phyloP scores from a whole-genome alignment of 2,888 invertebrate genomes.

The Gonocerus acuteangulatus region DNA sequence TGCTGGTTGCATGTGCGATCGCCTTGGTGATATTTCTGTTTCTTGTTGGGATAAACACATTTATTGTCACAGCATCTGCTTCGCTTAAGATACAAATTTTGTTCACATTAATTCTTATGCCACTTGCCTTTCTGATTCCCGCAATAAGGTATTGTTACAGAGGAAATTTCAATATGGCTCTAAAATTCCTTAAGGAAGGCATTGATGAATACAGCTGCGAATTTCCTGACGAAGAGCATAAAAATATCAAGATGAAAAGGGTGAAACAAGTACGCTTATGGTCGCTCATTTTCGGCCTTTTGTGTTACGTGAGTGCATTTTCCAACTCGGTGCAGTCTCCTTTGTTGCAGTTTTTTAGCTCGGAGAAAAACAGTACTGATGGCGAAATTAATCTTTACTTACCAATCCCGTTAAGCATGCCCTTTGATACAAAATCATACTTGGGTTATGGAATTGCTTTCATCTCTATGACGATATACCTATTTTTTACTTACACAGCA shows the following conservation, averaged over 20 bases:
- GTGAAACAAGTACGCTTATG: neutral
- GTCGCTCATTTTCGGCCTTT: neutral
- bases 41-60: too few relatives aligned
- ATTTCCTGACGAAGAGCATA: neutral
- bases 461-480: neutral
- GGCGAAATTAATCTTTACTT: neutral
- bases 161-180: too few relatives aligned
- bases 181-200: too few relatives aligned
- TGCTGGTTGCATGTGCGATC: too few relatives aligned
- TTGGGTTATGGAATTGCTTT: neutral
- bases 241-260: neutral
- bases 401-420: neutral
- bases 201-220: too few relatives aligned
- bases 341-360: neutral
- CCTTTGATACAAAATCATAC: neutral
- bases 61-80: too few relatives aligned
- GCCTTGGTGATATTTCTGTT: too few relatives aligned
- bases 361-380: neutral
- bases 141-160: too few relatives aligned
- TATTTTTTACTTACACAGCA: neutral
- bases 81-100: too few relatives aligned
- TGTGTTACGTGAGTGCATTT: neutral
- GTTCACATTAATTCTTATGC: too few relatives aligned
- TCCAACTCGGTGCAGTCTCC: neutral
- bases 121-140: too few relatives aligned